phyloP scores from a whole-genome alignment of 2,113 vertebrate genomes.

The Chascanopsetta lugubris region DNA sequence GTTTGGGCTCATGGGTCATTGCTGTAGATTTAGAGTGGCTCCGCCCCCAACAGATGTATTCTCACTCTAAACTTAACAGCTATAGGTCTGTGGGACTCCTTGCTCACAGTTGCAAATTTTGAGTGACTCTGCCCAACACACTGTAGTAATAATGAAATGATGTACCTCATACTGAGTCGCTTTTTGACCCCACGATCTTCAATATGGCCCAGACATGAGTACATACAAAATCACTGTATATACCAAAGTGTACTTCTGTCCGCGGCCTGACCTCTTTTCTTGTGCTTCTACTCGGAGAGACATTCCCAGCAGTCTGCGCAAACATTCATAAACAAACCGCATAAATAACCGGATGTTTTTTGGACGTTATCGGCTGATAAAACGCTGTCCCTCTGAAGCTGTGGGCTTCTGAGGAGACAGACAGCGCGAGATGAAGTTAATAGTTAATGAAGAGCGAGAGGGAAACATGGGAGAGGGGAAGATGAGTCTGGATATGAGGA shows the following conservation, averaged over 20 bases:
- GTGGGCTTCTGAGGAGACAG: neutral
- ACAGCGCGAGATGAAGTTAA: conserved; percentile 11
- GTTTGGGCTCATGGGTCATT: too few species aligned
- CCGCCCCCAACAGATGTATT: too few species aligned
- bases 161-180: neutral
- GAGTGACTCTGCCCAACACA: too few species aligned
- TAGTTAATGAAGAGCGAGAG: conserved; percentile 16
- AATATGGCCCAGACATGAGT: neutral
- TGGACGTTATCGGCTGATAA: conserved; percentile 14
- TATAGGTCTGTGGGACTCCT: too few species aligned
- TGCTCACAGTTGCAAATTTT: too few species aligned
- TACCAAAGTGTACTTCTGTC: neutral
- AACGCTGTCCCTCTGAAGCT: conserved; percentile 1
- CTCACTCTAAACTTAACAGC: too few species aligned
- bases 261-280: conserved; percentile 30
- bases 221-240: too few species aligned
- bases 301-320: neutral
- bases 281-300: neutral
- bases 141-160: too few species aligned
- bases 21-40: too few species aligned
- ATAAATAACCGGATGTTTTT: neutral
- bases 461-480: neutral
- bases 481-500: neutral
- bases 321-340: conserved; percentile 19
- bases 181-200: neutral